Evolutionary conservation across 2,888 invertebrate species (phyloP).

Genomic region (Dynastes maya): DNA sequence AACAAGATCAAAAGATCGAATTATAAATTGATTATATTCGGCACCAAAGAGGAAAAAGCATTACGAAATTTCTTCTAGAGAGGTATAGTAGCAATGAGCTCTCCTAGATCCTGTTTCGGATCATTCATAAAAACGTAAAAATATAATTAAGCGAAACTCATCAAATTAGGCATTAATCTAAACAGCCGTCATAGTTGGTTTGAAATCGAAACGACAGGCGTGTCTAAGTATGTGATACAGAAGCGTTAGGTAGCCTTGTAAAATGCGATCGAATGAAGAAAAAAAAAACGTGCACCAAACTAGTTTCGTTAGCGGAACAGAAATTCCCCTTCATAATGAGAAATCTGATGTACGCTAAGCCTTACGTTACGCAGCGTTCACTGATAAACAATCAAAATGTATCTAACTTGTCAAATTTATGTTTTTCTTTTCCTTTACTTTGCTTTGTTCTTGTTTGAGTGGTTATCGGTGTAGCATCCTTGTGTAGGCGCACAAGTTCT

Average conservation of each 20-base stretch:
- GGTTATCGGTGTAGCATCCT: conserved; percentile 25
- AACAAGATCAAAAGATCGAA: background rate
- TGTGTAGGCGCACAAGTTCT: conserved; percentile 19
- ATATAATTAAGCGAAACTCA: conserved; percentile 49
- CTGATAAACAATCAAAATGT: conserved; percentile 40
- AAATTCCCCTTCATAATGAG: conserved; percentile 44
- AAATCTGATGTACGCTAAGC: conserved; percentile 39
- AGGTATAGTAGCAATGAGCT: conserved; percentile 14
- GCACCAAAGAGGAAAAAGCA: background rate
- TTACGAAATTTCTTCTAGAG: background rate
- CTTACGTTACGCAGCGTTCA: conserved; percentile 24
- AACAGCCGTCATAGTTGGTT: conserved; percentile 49
- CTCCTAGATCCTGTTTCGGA: conserved; percentile 7
- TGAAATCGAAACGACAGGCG: conserved; percentile 50
- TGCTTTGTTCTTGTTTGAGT: background rate
- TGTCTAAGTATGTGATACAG: conserved; percentile 50
- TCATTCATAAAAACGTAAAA: conserved; percentile 49
- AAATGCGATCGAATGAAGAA: conserved; percentile 33
- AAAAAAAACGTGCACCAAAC: conserved; percentile 22
- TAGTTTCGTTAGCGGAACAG: conserved; percentile 42
- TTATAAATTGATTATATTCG: background rate
- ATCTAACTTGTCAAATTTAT: conserved; percentile 43
- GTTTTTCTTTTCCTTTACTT: background rate
- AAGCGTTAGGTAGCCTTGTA: conserved; percentile 50
- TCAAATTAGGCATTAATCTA: conserved; percentile 52